Evolutionary conservation across 2,888 invertebrate species (phyloP).

Genomic region (Tolmerus cingulatus): DNA sequence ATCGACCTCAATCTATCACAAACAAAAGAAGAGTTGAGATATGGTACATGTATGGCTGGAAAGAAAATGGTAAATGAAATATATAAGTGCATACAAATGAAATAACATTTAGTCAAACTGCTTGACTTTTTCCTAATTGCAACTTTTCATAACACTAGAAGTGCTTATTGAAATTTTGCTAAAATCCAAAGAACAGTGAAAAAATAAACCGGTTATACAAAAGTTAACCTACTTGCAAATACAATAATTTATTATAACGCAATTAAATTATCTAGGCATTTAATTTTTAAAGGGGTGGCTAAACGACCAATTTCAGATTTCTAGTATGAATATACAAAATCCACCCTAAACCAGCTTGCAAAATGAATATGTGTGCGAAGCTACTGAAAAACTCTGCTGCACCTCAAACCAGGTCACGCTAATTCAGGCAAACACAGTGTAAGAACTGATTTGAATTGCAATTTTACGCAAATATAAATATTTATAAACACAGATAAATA

Average conservation of each 20-base stretch:
- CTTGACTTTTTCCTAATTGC: too few species aligned
- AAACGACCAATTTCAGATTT: background rate
- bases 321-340: background rate
- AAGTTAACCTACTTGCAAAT: too few species aligned
- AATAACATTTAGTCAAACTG: too few species aligned
- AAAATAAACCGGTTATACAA: background rate
- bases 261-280: too few species aligned
- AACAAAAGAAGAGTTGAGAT: too few species aligned
- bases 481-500: background rate
- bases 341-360: background rate
- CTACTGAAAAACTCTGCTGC: background rate
- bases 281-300: background rate
- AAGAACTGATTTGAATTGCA: background rate
- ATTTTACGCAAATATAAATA: background rate
- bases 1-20: too few species aligned
- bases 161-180: background rate
- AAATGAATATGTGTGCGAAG: background rate
- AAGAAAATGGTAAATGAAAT: too few species aligned
- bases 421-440: background rate
- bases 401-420: background rate
- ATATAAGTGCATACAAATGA: too few species aligned
- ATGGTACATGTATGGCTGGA: too few species aligned
- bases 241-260: too few species aligned
- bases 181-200: background rate
- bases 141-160: background rate